Evolutionary conservation across 2,797 vertebrate species (phyloP), one percentile per base, ranked within the genome.

Genomic region (Spheniscus humboldti): DNA sequence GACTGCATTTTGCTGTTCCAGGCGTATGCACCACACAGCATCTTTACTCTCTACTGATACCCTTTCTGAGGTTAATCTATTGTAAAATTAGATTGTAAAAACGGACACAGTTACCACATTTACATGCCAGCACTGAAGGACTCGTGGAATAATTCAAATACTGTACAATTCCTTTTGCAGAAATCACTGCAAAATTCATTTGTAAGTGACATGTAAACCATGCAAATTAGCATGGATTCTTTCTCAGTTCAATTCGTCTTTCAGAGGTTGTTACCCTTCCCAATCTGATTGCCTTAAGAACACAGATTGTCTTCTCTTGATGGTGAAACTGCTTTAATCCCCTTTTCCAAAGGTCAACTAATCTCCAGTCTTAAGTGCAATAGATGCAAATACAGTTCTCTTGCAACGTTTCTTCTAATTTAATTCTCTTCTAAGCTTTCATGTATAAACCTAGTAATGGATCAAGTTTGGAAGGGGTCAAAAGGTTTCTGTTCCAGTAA

Each of bases 51-150:
- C 74, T 90, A 87, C 95, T 92, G 93, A 95, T 95, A 88, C 90
- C 82, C 80, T 97, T 96, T 93, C 95, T 91, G 94, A 96, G 96
- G 96, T 97, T 97, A 97, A 98, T 97, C 97, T 97, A 66, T 98
- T 97, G 97, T 98, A 98, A 98, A 98, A 98, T 98, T 97, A 97
- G 96, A 97, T 95, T 97, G 96, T 97, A 96, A 97, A 98, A 97
- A 95, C 8, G 96, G 95, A 97, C 97, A 95, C 78, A 93, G 88
- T 97, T 96, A 87, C 75, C 88, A 87, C 94, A 95, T 97, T 94
- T 94, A 91, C 95, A 78, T 95, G 94, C 95, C 92, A 95, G 76
- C 59, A 33, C 83, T 67, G 86, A 95, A 96, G 95, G 89, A 88
- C 93, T 96, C 1, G 1, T 28, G 48, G 91, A 96, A 80, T 97